phyloP scores from a whole-genome alignment of 2,797 vertebrate genomes.

The Darevskia mixta region DNA sequence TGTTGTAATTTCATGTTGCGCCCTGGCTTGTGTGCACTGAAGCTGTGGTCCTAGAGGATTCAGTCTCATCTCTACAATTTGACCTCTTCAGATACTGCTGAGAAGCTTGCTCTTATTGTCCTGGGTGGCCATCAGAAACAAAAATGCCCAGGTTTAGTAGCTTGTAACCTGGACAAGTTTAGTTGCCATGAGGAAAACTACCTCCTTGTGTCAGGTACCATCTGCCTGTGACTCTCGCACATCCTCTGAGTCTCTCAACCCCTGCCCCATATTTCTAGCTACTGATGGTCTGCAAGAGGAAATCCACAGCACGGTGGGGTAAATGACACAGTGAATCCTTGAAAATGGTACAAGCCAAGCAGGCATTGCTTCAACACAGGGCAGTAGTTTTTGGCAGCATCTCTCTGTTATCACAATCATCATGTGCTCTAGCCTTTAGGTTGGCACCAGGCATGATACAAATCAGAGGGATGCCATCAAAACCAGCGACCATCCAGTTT shows the following conservation, averaged over 20 bases:
- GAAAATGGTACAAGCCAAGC: neutral
- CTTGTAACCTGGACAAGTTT: neutral
- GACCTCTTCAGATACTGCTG: neutral
- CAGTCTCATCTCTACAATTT: neutral
- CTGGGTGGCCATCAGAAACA: neutral
- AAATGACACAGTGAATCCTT: neutral
- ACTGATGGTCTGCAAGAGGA: neutral
- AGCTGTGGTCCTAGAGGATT: neutral
- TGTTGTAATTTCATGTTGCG: neutral
- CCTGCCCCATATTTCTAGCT: neutral
- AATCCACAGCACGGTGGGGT: neutral
- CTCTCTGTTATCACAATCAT: no score
- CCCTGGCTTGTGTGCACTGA: neutral
- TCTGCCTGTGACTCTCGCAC: neutral
- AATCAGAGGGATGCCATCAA: neutral
- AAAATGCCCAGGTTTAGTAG: neutral
- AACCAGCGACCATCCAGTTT: neutral
- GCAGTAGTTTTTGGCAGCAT: neutral
- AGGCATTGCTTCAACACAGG: no score
- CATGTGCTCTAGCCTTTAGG: neutral
- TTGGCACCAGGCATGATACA: neutral
- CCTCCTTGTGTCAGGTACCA: neutral
- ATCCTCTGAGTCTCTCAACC: neutral
- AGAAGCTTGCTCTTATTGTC: neutral
- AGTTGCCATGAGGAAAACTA: neutral